phyloP scores from a whole-genome alignment of 2,888 invertebrate species.

The Muscina levida region DNA sequence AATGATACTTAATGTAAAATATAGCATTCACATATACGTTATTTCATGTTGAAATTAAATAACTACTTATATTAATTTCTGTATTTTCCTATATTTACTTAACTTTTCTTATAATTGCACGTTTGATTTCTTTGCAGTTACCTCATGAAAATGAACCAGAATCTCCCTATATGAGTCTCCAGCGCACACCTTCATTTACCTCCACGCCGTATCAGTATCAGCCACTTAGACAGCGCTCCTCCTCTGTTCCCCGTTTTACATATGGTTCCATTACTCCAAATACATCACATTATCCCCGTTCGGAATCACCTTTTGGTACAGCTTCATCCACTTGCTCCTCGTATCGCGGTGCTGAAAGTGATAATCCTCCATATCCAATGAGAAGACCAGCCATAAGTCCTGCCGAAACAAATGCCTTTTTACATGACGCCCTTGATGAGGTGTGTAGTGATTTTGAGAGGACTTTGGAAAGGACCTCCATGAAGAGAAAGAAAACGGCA shows the following conservation, averaged over 20 bases:
- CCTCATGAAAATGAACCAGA: slow-evolving; percentile 75
- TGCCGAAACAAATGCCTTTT: slow-evolving; percentile 78
- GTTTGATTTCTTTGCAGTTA: slow-evolving; percentile 70
- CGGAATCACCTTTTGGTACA: slow-evolving; percentile 76
- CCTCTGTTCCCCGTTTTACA: slow-evolving; percentile 75
- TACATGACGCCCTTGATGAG: slow-evolving; percentile 81
- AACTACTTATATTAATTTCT: no score
- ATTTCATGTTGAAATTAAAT: no score
- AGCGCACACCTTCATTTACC: slow-evolving; percentile 58
- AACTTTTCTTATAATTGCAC: background rate
- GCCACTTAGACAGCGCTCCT: slow-evolving; percentile 71
- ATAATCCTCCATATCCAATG: slow-evolving; percentile 67
- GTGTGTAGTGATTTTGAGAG: slow-evolving; percentile 87
- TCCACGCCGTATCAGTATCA: slow-evolving; percentile 53
- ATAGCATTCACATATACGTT: no score
- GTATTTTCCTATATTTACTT: background rate
- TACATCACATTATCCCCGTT: slow-evolving; percentile 68
- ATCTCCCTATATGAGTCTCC: slow-evolving; percentile 54
- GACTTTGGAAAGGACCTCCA: slow-evolving; percentile 83
- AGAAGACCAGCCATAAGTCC: slow-evolving; percentile 73
- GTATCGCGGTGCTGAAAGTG: slow-evolving; percentile 73
- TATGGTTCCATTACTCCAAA: slow-evolving; percentile 70
- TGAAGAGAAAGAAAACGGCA: slow-evolving; percentile 73
- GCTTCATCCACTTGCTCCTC: slow-evolving; percentile 76
- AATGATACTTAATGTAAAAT: no score